Conservation (phyloP, 2,113 vertebrate species). For the Oreochromis tanganicae region DNA sequence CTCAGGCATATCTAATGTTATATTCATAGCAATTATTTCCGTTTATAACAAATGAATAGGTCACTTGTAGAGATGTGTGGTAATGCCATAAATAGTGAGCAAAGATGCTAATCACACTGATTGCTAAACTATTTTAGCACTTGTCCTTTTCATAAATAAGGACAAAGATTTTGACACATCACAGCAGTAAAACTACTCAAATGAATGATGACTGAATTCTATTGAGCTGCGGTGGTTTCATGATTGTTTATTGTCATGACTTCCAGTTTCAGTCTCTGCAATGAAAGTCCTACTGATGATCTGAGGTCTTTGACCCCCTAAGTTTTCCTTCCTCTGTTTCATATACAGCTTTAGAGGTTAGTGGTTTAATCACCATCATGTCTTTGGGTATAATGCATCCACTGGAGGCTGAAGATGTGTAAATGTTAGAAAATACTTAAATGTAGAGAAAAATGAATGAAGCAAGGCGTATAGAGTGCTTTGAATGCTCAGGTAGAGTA, state of each 20-base stretch:
- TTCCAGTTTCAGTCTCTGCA: not conserved
- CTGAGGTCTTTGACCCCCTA: not conserved
- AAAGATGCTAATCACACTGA: not conserved
- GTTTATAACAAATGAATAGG: accelerated
- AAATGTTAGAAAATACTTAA: not conserved
- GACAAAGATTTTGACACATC: not conserved
- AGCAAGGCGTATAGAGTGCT: not conserved
- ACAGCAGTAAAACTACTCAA: not conserved
- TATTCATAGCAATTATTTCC: not conserved
- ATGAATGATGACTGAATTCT: not conserved
- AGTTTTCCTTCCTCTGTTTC: not conserved
- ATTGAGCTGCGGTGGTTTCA: not conserved
- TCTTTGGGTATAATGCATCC: too few relatives aligned
- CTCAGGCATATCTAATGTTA: accelerated
- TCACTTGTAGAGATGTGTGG: not conserved
- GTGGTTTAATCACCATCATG: too few relatives aligned
- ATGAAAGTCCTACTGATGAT: not conserved
- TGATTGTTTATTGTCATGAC: not conserved
- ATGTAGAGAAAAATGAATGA: not conserved
- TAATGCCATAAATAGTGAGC: not conserved
- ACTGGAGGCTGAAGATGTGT: too few relatives aligned
- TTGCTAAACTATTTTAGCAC: not conserved
- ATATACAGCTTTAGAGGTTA: too few relatives aligned
- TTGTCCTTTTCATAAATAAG: not conserved
- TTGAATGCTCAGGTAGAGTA: not conserved